Percentiles rank a stretch among this genome's conserved stretches.
These are phyloP conservation scores for Drosophila bocki DNA, from an alignment of 1,140 invertebrate genomes.

Conservation along the genomic window DNA sequence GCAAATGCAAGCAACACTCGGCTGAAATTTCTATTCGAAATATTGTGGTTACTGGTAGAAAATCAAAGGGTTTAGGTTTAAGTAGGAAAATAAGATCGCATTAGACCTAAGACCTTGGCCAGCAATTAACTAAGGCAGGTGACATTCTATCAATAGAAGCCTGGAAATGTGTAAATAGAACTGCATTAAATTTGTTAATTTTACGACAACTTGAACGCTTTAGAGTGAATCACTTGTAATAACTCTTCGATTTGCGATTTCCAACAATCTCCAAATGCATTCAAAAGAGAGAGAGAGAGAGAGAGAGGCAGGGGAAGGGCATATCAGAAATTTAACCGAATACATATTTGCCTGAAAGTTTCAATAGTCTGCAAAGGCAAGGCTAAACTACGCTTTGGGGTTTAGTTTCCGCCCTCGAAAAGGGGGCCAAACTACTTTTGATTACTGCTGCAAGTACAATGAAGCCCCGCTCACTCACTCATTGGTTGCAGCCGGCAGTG, in stretches of 20 bases:
- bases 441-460: slow-evolving; percentile 73
- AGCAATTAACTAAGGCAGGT: background rate
- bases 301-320: background rate
- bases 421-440: slow-evolving; percentile 74
- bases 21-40: background rate
- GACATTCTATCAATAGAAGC: background rate
- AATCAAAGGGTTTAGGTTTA: background rate
- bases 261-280: slow-evolving; percentile 30
- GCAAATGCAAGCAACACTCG: slow-evolving; percentile 2
- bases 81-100: background rate
- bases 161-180: background rate
- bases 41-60: background rate
- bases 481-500: slow-evolving; percentile 60
- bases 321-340: slow-evolving; percentile 29
- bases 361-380: slow-evolving; percentile 54
- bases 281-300: background rate
- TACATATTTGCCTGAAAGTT: slow-evolving; percentile 70
- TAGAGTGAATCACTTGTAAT: background rate
- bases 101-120: background rate
- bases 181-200: background rate
- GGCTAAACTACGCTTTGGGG: slow-evolving; percentile 50
- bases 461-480: slow-evolving; percentile 46
- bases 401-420: slow-evolving; percentile 56
- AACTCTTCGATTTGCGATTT: slow-evolving; percentile 11
- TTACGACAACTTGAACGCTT: background rate